These are phyloP conservation scores for Phoebastria nigripes DNA, from an alignment of 2,797 vertebrate species.

Conservation along the genomic window DNA sequence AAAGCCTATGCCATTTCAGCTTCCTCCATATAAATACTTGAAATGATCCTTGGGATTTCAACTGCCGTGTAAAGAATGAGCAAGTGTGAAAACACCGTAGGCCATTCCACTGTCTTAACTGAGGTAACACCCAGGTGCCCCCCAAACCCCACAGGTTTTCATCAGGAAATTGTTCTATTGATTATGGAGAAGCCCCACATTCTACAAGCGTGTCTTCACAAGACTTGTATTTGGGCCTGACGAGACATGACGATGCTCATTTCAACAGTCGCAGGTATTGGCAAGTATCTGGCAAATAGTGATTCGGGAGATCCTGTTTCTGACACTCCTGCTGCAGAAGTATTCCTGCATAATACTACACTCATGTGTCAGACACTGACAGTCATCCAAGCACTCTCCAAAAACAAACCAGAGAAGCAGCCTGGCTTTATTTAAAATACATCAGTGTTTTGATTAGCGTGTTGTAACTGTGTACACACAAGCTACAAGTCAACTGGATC, in stretches of 20 bases:
- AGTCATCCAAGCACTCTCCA: background rate
- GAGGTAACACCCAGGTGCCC: background rate
- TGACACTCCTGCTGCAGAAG: background rate
- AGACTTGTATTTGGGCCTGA: background rate
- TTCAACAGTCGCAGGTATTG: background rate
- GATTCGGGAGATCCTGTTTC: background rate
- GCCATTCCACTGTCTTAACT: background rate
- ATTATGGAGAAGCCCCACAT: background rate
- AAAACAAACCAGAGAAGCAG: conserved; percentile 10
- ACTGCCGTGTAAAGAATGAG: background rate
- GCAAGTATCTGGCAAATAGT: background rate
- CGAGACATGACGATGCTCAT: background rate
- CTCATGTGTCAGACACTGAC: background rate
- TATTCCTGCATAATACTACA: background rate
- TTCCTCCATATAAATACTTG: background rate
- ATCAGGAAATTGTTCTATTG: background rate
- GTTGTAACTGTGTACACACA: background rate
- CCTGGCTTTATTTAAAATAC: background rate
- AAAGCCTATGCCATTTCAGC: background rate
- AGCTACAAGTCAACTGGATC: background rate
- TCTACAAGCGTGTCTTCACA: background rate
- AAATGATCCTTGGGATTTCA: background rate
- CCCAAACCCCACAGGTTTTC: background rate
- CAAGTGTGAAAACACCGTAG: background rate
- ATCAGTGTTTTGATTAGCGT: background rate